Evolutionary conservation across 2,888 invertebrate species (phyloP), one percentile per base, ranked within the genome.

Genomic region (Acanthosepion lycidas): DNA sequence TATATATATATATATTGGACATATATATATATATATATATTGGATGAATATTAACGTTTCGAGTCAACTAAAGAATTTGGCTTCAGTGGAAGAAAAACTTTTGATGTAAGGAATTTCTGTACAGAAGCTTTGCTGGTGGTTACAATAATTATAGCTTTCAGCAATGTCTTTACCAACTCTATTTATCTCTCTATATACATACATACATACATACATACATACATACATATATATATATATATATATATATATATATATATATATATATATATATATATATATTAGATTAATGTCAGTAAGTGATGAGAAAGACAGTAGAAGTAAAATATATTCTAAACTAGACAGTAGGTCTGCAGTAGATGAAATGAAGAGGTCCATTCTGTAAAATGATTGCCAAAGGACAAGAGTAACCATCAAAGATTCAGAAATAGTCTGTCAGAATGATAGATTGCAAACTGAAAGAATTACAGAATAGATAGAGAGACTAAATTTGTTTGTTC

Each of bases 331-430:
- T 33, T 12, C 78, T 33, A 12, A n/a, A 59, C 59, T 59, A 59
- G 59, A 59, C 59, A 59, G 20, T 59, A 20, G 59, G 59, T 59
- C 59, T 59, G 18, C n/a, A 33, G 33, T 33, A 78, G n/a, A 78
- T 78, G 78, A 78, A n/a, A 78, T 15, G 33, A 59, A n/a, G 78
- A n/a, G n/a, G 78, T 5, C 78, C 78, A 78, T n/a, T 78, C 78
- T 33, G 78, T 78, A n/a, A 78, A 78, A 78, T 78, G n/a, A 78
- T n/a, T 78, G 78, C 78, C 78, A 78, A 33, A 78, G 78, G 78
- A 78, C n/a, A 33, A 78, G 78, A n/a, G 78, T n/a, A 78, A 33
- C 12, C 78, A 78, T 78, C 33, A 78, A 78, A 78, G 78, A 78
- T 78, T 78, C 78, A 78, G 78, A 78, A 78, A 78, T 78, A n/a